Percentiles rank a stretch among this genome's conserved stretches.
These are phyloP conservation scores for Pardosa pseudoannulata DNA, from an alignment of 2,888 invertebrate genomes.

Conservation along the genomic window DNA sequence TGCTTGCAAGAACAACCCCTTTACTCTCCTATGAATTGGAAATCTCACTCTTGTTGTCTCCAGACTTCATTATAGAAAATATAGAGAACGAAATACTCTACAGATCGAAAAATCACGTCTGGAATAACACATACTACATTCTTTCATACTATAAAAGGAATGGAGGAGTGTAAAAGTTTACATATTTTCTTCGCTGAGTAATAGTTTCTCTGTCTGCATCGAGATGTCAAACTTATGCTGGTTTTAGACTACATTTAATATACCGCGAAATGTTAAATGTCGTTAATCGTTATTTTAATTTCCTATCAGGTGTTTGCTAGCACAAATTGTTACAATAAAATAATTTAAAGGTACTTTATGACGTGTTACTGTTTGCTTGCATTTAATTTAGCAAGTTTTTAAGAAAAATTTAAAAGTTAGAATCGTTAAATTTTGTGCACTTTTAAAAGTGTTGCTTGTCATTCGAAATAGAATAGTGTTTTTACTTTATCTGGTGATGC, in stretches of 20 bases:
- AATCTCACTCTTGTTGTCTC: neutral
- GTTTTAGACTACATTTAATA: neutral
- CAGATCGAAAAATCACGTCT: neutral
- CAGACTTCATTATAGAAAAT: neutral
- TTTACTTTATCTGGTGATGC: too few species aligned
- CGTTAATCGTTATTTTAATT: too few species aligned
- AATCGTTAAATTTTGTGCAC: too few species aligned
- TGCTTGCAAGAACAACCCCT: neutral
- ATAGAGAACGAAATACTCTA: neutral
- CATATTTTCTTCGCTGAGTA: neutral
- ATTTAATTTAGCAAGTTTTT: too few species aligned
- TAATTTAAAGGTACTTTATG: too few species aligned
- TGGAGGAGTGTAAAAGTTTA: neutral
- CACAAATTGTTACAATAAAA: too few species aligned
- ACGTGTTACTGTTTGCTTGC: too few species aligned
- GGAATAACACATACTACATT: neutral
- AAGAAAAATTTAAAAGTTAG: too few species aligned
- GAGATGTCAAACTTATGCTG: conserved; percentile 33
- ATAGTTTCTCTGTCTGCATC: neutral
- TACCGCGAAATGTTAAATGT: too few species aligned
- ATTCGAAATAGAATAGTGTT: too few species aligned
- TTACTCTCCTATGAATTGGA: neutral
- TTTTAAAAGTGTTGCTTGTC: too few species aligned
- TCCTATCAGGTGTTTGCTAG: too few species aligned
- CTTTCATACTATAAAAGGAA: conserved; percentile 7